Percentiles rank a stretch among this genome's conserved stretches.
phyloP scores from a whole-genome alignment of 2,888 invertebrate species.

The Eupithecia subumbrata region DNA sequence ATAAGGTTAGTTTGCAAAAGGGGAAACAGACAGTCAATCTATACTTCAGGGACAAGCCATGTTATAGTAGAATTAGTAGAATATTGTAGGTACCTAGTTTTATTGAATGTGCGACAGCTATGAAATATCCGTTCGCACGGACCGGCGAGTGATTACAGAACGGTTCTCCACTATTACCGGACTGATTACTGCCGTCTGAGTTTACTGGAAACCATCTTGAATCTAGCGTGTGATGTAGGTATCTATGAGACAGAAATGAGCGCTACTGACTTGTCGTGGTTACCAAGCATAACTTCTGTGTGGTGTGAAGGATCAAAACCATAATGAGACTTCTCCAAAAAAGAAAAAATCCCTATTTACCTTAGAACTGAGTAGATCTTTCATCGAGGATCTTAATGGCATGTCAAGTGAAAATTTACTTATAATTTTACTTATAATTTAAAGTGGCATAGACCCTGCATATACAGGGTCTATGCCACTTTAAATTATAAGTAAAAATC shows the following conservation, averaged over 20 bases:
- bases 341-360: not conserved
- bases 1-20: not conserved
- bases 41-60: not conserved
- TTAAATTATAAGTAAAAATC: not conserved
- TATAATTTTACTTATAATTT: no score
- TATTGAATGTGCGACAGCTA: constrained; percentile 59
- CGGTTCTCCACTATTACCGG: constrained; percentile 39
- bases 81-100: not conserved
- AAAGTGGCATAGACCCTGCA: no score
- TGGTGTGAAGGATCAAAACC: not conserved
- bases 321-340: not conserved
- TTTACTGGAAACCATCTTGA: constrained; percentile 33
- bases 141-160: constrained; percentile 59
- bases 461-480: not conserved
- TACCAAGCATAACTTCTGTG: not conserved
- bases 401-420: no score
- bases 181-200: constrained; percentile 37
- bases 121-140: constrained; percentile 66
- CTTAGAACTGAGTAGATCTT: not conserved
- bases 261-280: not conserved
- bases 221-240: constrained; percentile 3
- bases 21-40: not conserved
- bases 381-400: not conserved
- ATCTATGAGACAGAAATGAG: not conserved
- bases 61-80: not conserved